Conservation (phyloP, 2,888 invertebrate genomes). For the Cephus pygmeus region DNA sequence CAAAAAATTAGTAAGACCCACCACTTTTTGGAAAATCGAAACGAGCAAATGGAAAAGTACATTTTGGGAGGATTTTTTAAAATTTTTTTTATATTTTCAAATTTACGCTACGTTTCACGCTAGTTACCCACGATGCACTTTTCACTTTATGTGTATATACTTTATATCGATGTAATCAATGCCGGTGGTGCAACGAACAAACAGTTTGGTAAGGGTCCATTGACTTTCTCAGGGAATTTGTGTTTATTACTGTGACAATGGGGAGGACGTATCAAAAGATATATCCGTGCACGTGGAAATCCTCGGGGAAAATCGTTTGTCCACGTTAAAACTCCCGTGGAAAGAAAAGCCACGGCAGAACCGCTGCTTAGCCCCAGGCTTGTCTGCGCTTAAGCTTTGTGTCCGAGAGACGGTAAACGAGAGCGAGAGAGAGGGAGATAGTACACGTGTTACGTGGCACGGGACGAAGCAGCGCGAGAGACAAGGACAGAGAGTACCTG, state of each 20-base stretch:
- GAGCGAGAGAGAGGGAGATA: background rate
- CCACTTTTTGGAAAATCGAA: background rate
- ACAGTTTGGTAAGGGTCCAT: too few species aligned
- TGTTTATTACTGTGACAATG: background rate
- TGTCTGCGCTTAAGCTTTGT: background rate
- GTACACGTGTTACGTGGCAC: background rate
- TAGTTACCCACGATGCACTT: constrained; percentile 10
- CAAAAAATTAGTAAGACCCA: too few species aligned
- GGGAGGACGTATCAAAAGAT: background rate
- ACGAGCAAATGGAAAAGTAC: background rate
- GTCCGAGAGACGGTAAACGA: background rate
- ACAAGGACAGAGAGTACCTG: background rate
- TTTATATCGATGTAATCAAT: background rate
- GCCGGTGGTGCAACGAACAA: too few species aligned
- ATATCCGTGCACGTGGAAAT: background rate
- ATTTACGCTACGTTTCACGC: constrained; percentile 18
- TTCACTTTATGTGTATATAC: background rate
- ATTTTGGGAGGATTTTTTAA: background rate
- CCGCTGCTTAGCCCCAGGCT: background rate
- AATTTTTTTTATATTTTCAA: background rate
- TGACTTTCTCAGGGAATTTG: too few species aligned
- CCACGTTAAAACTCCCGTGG: background rate
- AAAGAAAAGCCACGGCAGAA: background rate
- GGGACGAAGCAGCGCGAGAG: background rate
- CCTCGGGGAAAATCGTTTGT: background rate